Base-by-base conservation (phyloP, 2,888 invertebrate genomes). In the Archips xylosteana region DNA sequence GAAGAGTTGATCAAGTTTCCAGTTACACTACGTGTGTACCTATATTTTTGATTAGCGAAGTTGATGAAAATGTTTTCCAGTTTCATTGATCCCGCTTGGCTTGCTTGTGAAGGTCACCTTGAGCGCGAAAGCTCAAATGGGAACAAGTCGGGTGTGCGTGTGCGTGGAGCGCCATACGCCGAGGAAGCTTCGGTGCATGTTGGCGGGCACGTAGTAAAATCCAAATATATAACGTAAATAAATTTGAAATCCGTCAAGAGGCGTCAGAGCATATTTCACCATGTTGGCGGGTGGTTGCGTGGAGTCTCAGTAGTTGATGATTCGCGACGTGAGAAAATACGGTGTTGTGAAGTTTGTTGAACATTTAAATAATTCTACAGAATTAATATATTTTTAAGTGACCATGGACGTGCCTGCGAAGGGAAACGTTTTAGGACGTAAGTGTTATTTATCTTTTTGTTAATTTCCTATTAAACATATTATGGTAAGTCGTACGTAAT, bases 361-460 rank as follows among this genome's bases (percentile, higher is more conserved):
- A 69, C 45, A 32, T 65, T 65, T 60, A 23, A 54, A 42, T 45
- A 10, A 3, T 12, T 65, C 60, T 60, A 23, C 42, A 45, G 32
- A 65, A 60, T 45, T 61, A 10, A 74, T 42, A 61, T 65, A 70
- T 39, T 63, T 73, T 66, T 2, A 45, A 74, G 73, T 86, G 85
- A 84, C 82, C 77, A 95, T 95, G 90, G 95, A 95, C 81, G 95
- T 95, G 78, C 94, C 94, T 49, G 94, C 95, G 0, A 95, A 85
- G 82, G 96, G 95, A 87, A 95, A 95, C 84, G 80, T 95, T 80
- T 89, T 95, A 78, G 95, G 95, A 87, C 92, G 95, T 96, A 89
- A 95, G 95, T 95, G 64, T 75, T 65, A 13, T 4, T 57, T 47
- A 15, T 39, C 10, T 15, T 12, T 62, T 15, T 36, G 32, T 13